A percentile compares a stretch with the other conserved stretches of the same genome.
Evolutionary conservation across 2,888 invertebrate species (phyloP).

Genomic region (Pheosia tremula): DNA sequence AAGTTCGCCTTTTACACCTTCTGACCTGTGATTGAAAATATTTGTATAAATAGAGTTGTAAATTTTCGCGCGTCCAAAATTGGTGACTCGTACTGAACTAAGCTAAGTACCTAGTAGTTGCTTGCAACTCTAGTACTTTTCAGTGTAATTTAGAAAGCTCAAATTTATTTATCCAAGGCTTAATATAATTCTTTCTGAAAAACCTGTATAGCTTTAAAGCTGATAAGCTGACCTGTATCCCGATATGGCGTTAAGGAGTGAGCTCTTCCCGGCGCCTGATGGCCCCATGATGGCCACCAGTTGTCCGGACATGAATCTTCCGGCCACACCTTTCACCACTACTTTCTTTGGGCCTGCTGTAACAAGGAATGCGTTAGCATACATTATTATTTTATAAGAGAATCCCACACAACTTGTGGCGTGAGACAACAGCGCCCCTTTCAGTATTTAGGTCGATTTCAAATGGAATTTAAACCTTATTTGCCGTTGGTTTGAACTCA

Average conservation of each 20-base stretch:
- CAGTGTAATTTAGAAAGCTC: no score
- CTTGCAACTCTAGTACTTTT: no score
- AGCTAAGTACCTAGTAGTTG: no score
- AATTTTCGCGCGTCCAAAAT: not conserved
- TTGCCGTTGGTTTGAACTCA: no score
- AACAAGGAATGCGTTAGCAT: not conserved
- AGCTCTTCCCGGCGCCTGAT: slow-evolving; percentile 90
- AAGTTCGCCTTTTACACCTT: slow-evolving; percentile 87
- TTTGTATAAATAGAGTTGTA: not conserved
- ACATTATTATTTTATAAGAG: no score
- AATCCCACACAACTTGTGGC: no score
- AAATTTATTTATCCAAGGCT: no score
- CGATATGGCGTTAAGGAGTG: slow-evolving; percentile 90
- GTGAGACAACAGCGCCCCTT: no score
- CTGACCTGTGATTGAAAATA: slow-evolving; percentile 75
- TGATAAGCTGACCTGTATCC: slow-evolving; percentile 86
- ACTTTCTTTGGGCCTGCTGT: slow-evolving; percentile 32
- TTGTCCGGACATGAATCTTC: slow-evolving; percentile 86
- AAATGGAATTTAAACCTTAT: no score
- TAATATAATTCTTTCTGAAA: no score
- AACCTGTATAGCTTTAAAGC: not conserved
- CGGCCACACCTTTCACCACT: slow-evolving; percentile 86
- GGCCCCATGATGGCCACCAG: slow-evolving; percentile 88
- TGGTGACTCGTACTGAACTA: no score
- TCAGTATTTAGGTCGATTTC: no score